Percentiles rank a stretch among this genome's conserved stretches.
Evolutionary conservation across 2,888 invertebrate species (phyloP).

Genomic region (Lithophane ornitopus): DNA sequence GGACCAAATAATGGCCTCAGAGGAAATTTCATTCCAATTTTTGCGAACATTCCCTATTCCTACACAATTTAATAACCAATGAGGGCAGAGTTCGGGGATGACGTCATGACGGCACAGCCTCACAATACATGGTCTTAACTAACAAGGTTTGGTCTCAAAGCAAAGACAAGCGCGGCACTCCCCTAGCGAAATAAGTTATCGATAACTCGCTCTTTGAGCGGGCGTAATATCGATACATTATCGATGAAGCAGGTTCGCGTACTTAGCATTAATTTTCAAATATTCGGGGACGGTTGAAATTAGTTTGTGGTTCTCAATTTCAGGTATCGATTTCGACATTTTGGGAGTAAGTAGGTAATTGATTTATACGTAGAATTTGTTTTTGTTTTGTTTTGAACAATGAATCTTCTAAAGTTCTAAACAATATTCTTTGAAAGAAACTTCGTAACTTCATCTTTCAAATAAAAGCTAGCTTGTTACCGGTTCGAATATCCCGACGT

Average conservation of each 20-base stretch:
- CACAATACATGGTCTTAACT: constrained; percentile 69
- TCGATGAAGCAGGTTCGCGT: constrained; percentile 64
- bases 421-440: constrained; percentile 6
- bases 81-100: constrained; percentile 70
- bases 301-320: constrained; percentile 43
- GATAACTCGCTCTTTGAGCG: constrained; percentile 65
- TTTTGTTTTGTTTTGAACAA: constrained; percentile 28
- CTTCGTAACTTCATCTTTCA: constrained; percentile 8
- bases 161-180: constrained; percentile 72
- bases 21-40: constrained; percentile 61
- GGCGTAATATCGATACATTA: constrained; percentile 69
- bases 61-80: constrained; percentile 76
- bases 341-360: constrained; percentile 16
- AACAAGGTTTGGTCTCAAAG: constrained; percentile 77
- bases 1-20: constrained; percentile 43
- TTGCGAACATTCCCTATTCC: constrained; percentile 58
- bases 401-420: constrained; percentile 20
- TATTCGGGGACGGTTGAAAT: constrained; percentile 63
- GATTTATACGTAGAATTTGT: constrained; percentile 11
- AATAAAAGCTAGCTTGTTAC: constrained; percentile 3
- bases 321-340: constrained; percentile 37
- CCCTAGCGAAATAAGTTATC: constrained; percentile 73
- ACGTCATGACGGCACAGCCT: constrained; percentile 74
- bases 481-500: constrained; percentile 1
- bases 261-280: constrained; percentile 70